Evolutionary conservation across 2,888 invertebrate species (phyloP).

Genomic region (Epicampocera succincta): DNA sequence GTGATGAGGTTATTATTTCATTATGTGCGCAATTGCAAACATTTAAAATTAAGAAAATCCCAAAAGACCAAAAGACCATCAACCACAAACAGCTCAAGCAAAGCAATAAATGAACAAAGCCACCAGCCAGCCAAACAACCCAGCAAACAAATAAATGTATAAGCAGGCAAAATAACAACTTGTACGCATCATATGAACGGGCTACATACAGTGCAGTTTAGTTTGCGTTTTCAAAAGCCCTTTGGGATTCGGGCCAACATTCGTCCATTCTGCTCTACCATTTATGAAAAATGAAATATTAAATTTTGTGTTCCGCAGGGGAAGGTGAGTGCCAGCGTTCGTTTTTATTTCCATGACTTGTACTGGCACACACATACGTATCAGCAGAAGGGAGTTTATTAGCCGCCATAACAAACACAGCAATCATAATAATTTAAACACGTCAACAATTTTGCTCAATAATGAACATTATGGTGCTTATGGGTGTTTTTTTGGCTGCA

Average conservation of each 20-base stretch:
- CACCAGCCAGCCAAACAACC: slow-evolving; percentile 18
- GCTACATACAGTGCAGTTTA: slow-evolving; percentile 43
- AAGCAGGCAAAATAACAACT: no score
- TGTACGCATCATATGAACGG: slow-evolving; percentile 6
- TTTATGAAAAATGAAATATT: slow-evolving; percentile 61
- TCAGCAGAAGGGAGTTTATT: slow-evolving; percentile 51
- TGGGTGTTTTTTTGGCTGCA: no score
- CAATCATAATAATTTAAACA: slow-evolving; percentile 78
- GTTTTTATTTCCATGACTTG: slow-evolving; percentile 3
- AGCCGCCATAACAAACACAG: slow-evolving; percentile 73
- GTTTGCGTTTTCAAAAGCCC: slow-evolving; percentile 30
- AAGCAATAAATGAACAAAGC: slow-evolving; percentile 20
- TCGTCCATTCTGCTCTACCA: slow-evolving; percentile 40
- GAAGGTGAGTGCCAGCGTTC: background rate
- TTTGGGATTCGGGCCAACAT: slow-evolving; percentile 44
- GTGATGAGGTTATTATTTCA: slow-evolving; percentile 69
- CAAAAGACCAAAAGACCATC: slow-evolving; percentile 73
- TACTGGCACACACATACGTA: no score
- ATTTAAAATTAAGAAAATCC: slow-evolving; percentile 81
- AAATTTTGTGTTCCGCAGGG: slow-evolving; percentile 24
- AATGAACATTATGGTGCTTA: slow-evolving; percentile 62
- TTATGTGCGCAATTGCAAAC: slow-evolving; percentile 74
- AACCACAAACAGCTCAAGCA: slow-evolving; percentile 40
- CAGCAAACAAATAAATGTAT: slow-evolving; percentile 22
- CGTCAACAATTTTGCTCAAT: slow-evolving; percentile 77